Evolutionary conservation across 2,888 invertebrate genomes (phyloP).

Genomic region (Dendrolimus pini): DNA sequence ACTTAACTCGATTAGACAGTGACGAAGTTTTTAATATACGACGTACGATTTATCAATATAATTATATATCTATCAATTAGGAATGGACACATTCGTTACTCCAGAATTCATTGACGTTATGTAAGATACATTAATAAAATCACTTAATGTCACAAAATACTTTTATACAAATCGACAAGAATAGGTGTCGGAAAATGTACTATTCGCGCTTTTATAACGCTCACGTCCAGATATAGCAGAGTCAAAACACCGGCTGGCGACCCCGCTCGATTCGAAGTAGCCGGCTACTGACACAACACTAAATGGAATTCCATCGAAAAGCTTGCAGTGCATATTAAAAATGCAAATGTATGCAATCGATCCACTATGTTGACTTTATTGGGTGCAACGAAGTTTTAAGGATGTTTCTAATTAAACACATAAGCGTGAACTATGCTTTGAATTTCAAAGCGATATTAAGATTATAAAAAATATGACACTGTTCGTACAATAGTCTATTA

Average conservation of each 20-base stretch:
- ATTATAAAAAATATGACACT: no score
- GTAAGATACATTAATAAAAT: slow-evolving; percentile 34
- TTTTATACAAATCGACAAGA: slow-evolving; percentile 36
- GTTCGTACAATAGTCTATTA: no score
- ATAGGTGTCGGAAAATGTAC: slow-evolving; percentile 12
- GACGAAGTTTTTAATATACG: slow-evolving; percentile 28
- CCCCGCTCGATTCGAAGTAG: neutral
- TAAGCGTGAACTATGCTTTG: no score
- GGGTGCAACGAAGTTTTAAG: slow-evolving; percentile 3
- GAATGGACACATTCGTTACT: slow-evolving; percentile 48
- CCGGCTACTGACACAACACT: neutral
- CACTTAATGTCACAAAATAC: slow-evolving; percentile 30
- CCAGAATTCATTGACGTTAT: slow-evolving; percentile 36
- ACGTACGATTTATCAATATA: slow-evolving; percentile 24
- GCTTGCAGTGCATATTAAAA: slow-evolving; percentile 12
- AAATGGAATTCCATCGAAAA: neutral
- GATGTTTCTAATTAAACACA: slow-evolving; percentile 5
- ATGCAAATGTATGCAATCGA: slow-evolving; percentile 22
- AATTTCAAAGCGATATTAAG: no score
- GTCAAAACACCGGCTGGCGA: neutral
- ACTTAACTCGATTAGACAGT: slow-evolving; percentile 46
- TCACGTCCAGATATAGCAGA: neutral
- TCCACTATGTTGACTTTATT: slow-evolving; percentile 13
- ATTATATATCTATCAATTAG: slow-evolving; percentile 41
- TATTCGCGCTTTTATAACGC: no score